phyloP scores from a whole-genome alignment of 2,113 vertebrate species.

The Carollia perspicillata region DNA sequence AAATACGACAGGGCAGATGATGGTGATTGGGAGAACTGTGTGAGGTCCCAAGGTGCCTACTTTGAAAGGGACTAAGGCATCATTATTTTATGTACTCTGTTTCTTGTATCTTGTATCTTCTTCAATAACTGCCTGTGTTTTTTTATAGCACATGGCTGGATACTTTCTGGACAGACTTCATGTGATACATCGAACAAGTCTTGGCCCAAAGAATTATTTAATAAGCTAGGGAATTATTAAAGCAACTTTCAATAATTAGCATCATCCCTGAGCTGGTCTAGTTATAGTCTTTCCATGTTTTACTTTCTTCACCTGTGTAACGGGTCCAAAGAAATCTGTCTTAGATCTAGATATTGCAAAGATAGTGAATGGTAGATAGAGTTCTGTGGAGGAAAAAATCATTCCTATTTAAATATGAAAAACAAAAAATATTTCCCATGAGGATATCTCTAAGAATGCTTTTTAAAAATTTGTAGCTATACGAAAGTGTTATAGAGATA shows the following conservation, averaged over 20 bases:
- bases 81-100: too few species aligned
- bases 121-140: too few species aligned
- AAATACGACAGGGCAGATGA: too few species aligned
- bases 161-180: too few species aligned
- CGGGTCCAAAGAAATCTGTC: not conserved
- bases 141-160: too few species aligned
- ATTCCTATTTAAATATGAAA: not conserved
- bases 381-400: not conserved
- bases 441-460: not conserved
- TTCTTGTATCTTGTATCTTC: too few species aligned
- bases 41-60: too few species aligned
- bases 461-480: not conserved
- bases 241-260: not conserved
- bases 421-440: not conserved
- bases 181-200: not conserved
- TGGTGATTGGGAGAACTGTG: too few species aligned
- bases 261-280: not conserved
- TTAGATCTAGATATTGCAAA: not conserved
- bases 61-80: too few species aligned
- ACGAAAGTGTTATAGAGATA: not conserved
- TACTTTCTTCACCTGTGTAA: not conserved
- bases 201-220: conserved; percentile 40
- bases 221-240: conserved; percentile 1
- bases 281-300: not conserved
- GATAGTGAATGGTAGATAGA: not conserved